These are phyloP conservation scores for Xylota sylvarum DNA, from an alignment of 2,888 invertebrate genomes.

Conservation along the genomic window DNA sequence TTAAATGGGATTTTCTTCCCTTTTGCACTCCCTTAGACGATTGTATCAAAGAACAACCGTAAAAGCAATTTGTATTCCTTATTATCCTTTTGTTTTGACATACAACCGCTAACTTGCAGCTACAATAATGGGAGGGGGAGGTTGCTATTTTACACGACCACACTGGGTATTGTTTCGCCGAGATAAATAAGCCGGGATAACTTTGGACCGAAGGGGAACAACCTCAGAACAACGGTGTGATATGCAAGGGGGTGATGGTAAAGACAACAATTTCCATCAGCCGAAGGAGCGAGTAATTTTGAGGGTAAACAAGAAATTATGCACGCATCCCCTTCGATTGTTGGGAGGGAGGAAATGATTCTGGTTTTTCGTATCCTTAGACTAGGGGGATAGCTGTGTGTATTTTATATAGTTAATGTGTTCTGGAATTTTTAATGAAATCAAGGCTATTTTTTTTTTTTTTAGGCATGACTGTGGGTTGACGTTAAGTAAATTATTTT, in stretches of 20 bases:
- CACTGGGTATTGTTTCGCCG: conserved; percentile 61
- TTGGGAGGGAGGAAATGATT: conserved; percentile 44
- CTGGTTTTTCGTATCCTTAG: conserved; percentile 41
- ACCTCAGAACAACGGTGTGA: conserved; percentile 1
- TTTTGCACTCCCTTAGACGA: conserved; percentile 5
- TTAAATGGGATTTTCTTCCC: conserved; percentile 59
- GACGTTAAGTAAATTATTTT: conserved; percentile 49
- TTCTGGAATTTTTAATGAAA: conserved; percentile 67
- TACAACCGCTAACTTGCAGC: conserved; percentile 84
- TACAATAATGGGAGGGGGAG: conserved; percentile 62
- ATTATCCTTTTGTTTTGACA: conserved; percentile 84
- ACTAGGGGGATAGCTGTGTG: conserved; percentile 6
- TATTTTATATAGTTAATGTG: conserved; percentile 11
- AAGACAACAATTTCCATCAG: conserved; percentile 73
- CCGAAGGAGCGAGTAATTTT: conserved; percentile 76
- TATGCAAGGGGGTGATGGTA: conserved; percentile 52
- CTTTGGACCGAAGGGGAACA: conserved; percentile 46
- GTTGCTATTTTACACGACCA: conserved; percentile 68
- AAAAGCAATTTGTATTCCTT: conserved; percentile 76
- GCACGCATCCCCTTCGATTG: conserved; percentile 72
- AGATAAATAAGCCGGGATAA: conserved; percentile 63
- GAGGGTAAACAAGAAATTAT: conserved; percentile 78
- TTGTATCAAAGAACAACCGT: conserved; percentile 75
- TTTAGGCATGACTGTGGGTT: conserved; percentile 22
- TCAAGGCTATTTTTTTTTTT: conserved; percentile 46